Conservation (phyloP, 2,797 vertebrate species). For the Dendrocincla tyrannina region DNA sequence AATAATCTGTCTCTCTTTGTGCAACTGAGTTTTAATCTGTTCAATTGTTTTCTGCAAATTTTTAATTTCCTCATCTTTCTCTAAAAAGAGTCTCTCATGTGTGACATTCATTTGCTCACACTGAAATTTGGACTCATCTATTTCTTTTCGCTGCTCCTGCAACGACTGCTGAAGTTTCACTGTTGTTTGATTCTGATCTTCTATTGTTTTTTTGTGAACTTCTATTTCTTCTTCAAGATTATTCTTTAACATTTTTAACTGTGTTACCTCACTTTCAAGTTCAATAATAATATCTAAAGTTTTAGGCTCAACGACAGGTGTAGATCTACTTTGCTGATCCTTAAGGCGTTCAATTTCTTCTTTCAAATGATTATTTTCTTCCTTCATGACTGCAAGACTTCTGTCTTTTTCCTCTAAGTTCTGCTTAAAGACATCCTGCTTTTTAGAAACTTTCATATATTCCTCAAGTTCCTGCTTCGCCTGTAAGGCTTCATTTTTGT, state of each 20-base stretch:
- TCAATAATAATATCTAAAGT: constrained; percentile 90
- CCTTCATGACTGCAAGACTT: constrained; percentile 91
- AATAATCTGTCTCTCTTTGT: constrained; percentile 71
- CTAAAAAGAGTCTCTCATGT: constrained; percentile 83
- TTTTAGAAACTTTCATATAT: constrained; percentile 69
- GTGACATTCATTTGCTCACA: constrained; percentile 86
- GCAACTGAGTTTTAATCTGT: constrained; percentile 78
- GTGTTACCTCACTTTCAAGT: constrained; percentile 89
- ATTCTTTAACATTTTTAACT: constrained; percentile 83
- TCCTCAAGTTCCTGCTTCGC: constrained; percentile 81
- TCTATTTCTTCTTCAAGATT: constrained; percentile 84
- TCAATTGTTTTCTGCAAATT: constrained; percentile 84
- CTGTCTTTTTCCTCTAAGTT: constrained; percentile 90
- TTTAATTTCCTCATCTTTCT: constrained; percentile 89
- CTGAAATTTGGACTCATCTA: constrained; percentile 84
- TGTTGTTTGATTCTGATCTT: constrained; percentile 85
- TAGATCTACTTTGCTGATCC: constrained; percentile 89
- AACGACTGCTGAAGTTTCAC: constrained; percentile 84
- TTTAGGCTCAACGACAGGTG: constrained; percentile 82
- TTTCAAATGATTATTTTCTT: constrained; percentile 95
- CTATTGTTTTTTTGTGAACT: constrained; percentile 77
- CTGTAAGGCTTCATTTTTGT: constrained; percentile 80
- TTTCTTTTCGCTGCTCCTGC: constrained; percentile 85
- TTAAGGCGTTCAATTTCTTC: constrained; percentile 92
- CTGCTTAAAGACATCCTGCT: constrained; percentile 79